A percentile compares a stretch with the other conserved stretches of the same genome.
These are phyloP conservation scores for Drosophila paulistorum DNA, from an alignment of 1,140 invertebrate genomes.

Conservation along the genomic window DNA sequence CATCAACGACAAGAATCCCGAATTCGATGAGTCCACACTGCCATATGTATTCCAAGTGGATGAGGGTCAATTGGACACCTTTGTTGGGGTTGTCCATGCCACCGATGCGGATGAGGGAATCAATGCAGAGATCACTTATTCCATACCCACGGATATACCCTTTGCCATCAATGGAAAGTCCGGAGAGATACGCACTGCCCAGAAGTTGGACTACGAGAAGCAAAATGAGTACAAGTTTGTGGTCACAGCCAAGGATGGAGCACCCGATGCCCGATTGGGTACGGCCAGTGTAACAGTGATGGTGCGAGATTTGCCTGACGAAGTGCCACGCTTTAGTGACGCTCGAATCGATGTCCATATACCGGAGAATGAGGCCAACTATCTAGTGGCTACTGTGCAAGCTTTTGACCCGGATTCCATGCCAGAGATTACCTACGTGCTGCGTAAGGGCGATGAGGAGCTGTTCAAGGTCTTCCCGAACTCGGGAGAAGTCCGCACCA, in stretches of 20 bases:
- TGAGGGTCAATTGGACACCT: constrained; percentile 88
- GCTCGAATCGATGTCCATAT: constrained; percentile 89
- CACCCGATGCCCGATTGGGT: constrained; percentile 91
- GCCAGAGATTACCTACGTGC: constrained; percentile 92
- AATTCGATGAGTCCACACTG: constrained; percentile 87
- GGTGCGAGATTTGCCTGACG: constrained; percentile 90
- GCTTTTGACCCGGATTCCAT: constrained; percentile 90
- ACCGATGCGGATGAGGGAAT: constrained; percentile 91
- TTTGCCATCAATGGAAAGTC: constrained; percentile 91
- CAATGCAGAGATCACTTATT: constrained; percentile 87
- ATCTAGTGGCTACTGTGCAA: constrained; percentile 89
- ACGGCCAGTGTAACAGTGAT: constrained; percentile 93
- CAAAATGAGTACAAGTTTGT: constrained; percentile 92
- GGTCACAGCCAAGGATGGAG: constrained; percentile 94
- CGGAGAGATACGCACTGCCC: constrained; percentile 90
- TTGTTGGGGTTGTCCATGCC: constrained; percentile 91
- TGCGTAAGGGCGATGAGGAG: constrained; percentile 90
- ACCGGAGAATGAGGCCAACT: constrained; percentile 92
- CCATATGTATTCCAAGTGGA: constrained; percentile 92
- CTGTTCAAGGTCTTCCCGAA: constrained; percentile 92
- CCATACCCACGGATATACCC: constrained; percentile 89
- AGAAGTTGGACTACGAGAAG: constrained; percentile 92
- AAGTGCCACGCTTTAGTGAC: constrained; percentile 91
- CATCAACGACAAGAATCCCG: constrained; percentile 95
- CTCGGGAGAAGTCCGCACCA: constrained; percentile 90